A percentile compares a stretch with the other conserved stretches of the same genome.
Evolutionary conservation across 2,113 vertebrate genomes (phyloP).

Genomic region (Cololabis saira): DNA sequence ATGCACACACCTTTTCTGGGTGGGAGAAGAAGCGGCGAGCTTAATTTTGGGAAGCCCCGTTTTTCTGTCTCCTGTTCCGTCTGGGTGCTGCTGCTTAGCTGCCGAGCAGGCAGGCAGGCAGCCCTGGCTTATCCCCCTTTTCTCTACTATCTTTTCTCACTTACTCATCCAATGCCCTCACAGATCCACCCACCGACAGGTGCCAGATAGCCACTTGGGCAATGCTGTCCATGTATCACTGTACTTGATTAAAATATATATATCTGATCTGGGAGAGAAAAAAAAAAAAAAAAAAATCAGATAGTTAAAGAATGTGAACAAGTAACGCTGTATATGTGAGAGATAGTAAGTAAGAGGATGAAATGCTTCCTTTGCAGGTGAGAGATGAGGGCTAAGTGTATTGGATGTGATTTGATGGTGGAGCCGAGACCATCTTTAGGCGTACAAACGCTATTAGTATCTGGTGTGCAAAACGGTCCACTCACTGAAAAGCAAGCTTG

Average conservation of each 20-base stretch:
- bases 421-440: slow-evolving; percentile 68
- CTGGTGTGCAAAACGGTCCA: slow-evolving; percentile 67
- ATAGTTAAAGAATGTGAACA: slow-evolving; percentile 67
- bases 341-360: slow-evolving; percentile 37
- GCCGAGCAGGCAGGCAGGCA: slow-evolving; percentile 56
- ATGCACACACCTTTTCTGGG: slow-evolving; percentile 57
- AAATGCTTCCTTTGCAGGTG: slow-evolving; percentile 55
- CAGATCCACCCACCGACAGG: slow-evolving; percentile 53
- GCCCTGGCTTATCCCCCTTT: slow-evolving; percentile 59
- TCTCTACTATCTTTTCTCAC: slow-evolving; percentile 58
- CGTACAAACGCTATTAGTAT: slow-evolving; percentile 79
- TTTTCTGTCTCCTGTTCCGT: slow-evolving; percentile 74
- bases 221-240: slow-evolving; percentile 26
- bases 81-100: slow-evolving; percentile 69
- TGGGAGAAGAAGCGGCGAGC: slow-evolving; percentile 59
- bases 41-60: slow-evolving; percentile 69
- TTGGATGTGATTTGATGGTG: slow-evolving; percentile 76
- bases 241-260: slow-evolving; percentile 33
- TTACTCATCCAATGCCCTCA: slow-evolving; percentile 50
- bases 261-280: slow-evolving; percentile 12
- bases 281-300: slow-evolving; percentile 51
- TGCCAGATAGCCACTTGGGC: slow-evolving; percentile 49
- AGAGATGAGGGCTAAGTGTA: slow-evolving; percentile 62
- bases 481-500: slow-evolving; percentile 26
- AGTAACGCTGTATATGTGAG: slow-evolving; percentile 37